Base-by-base conservation (phyloP, 2,113 vertebrate species). In the Piprites chloris region DNA sequence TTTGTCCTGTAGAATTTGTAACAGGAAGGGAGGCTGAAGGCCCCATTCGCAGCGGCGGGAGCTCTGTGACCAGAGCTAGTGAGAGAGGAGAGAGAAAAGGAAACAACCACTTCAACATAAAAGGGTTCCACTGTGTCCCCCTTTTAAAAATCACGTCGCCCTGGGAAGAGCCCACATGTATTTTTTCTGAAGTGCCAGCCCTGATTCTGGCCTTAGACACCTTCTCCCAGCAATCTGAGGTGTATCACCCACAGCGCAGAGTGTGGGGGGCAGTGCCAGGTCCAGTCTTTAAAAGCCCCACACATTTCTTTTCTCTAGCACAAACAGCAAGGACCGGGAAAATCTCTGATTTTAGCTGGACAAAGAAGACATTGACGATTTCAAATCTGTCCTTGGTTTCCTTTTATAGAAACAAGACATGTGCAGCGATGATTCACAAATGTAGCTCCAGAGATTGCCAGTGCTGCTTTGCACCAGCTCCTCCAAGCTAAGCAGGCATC, bases 321-420 rank as follows among this genome's bases (percentile, higher is more conserved):
- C 5, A 73, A 27, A n/a, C 81, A 62, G 49, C 62, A 46, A 65
- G 79, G 62, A 82, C 59, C 49, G 44, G 78, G 28, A 89, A 95
- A 76, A 74, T 66, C 69, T 80, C 73, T 27, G 46, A 33, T 76
- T 89, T 93, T 50, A 39, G 67, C 82, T 0, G 39, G 89, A 89
- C 91, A 89, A 89, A 87, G 61, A 93, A 85, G 92, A 92, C 85
- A 15, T 2, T 89, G 83, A 93, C 8, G 0, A 63, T 94, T 92
- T 95, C 89, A 93, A 93, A 95, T 96, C 93, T 91, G 87, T 95
- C 91, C 81, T 93, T 82, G 72, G 62, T 82, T 91, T 95, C 93
- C 74, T 94, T 96, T 95, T 95, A 94, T 94, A 96, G 95, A 79
- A 95, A 91, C n/a, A 39, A 91, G 89, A 52, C 94, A 93, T 94